Evolutionary conservation across 2,888 invertebrate genomes (phyloP), one percentile per base, ranked within the genome.

Genomic region (Julus scanicus): DNA sequence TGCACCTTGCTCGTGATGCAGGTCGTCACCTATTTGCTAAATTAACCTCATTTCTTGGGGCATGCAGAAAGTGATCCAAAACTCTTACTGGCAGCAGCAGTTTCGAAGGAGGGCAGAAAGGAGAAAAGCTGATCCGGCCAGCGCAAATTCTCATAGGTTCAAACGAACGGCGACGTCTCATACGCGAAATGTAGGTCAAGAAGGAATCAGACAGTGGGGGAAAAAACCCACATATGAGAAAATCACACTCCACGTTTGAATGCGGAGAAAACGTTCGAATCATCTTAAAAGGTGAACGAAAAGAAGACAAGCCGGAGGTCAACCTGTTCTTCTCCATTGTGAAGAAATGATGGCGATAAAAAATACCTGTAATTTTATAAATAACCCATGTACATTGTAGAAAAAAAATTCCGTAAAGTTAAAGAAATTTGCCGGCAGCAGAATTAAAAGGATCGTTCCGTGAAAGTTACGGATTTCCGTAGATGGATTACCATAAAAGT

Each of bases 41-140:
- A 86, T 86, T 86, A 86, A 86, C 86, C 86, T 86, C 49, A 86
- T 86, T 86, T 86, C 57, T 86, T 86, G 48, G 57, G 49, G 57
- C 57, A 44, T 85, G 44, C 85, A 53, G 57, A 86, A 86, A 86
- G 49, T 86, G 49, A 86, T 86, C 86, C 49, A 49, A 86, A 49
- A 86, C 49, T 86, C 57, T 86, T 86, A 86, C 57, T 53, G 86
- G 86, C 85, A 44, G 44, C 29, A 0, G 80, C 37, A 4, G 37
- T 80, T 80, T 80, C 11, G 44, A 85, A 85, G 85, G 85, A 85
- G 85, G 85, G 49, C 85, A 85, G 85, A 85, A 85, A 85, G 85
- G 85, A 85, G 85, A 85, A 85, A 84, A 84, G 84, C 48, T 40
- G 11, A 40, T 40, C 39, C 40, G 11, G 39, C n/a, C 29, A 53